A percentile compares a stretch with the other conserved stretches of the same genome.
These are phyloP conservation scores for Dasyornis broadbenti DNA, from an alignment of 2,113 vertebrate species.

Conservation along the genomic window DNA sequence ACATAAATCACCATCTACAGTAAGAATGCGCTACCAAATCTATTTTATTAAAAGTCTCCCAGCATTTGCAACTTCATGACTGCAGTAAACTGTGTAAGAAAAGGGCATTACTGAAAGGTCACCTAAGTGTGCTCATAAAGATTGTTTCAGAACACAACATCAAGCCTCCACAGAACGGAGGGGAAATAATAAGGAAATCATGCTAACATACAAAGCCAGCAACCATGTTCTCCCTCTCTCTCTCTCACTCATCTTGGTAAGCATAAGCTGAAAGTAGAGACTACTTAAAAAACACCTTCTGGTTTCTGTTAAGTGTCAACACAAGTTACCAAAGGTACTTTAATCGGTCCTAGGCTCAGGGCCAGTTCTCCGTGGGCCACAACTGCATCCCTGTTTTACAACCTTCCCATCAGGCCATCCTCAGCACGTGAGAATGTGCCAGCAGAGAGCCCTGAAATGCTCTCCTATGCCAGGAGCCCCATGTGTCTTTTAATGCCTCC, in stretches of 20 bases:
- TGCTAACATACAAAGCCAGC: not conserved
- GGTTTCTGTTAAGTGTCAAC: not conserved
- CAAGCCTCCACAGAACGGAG: not conserved
- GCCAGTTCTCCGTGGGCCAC: not conserved
- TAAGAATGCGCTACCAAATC: conserved; percentile 35
- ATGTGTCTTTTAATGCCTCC: no score
- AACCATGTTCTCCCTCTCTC: not conserved
- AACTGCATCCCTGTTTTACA: not conserved
- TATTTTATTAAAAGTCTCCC: conserved; percentile 38
- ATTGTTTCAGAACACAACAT: not conserved
- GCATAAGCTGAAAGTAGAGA: not conserved
- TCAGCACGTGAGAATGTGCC: not conserved
- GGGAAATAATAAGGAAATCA: not conserved
- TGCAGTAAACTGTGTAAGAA: not conserved
- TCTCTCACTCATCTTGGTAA: not conserved
- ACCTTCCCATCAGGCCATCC: not conserved
- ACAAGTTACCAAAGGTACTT: not conserved
- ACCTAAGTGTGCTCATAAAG: not conserved
- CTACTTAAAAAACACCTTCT: not conserved
- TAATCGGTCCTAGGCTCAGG: not conserved
- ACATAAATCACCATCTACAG: conserved; percentile 51
- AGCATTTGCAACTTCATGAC: conserved; percentile 46
- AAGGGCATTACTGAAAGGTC: not conserved
- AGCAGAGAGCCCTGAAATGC: not conserved
- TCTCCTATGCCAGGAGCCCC: not conserved